A percentile compares a stretch with the other conserved stretches of the same genome.
Evolutionary conservation across 2,113 vertebrate species (phyloP).

Genomic region (Phyllostomus discolor): DNA sequence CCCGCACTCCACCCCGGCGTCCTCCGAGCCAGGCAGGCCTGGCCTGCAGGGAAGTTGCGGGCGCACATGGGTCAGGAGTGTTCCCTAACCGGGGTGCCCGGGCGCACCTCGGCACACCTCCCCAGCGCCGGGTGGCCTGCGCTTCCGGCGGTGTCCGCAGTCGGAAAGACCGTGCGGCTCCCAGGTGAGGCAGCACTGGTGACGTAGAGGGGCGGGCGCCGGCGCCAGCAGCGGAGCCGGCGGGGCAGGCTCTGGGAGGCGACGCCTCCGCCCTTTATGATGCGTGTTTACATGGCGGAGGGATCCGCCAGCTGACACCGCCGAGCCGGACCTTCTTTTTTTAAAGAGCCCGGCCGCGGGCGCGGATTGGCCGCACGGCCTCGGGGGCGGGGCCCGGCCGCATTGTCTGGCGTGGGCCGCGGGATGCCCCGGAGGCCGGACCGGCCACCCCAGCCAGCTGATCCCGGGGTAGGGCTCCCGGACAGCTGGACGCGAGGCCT

Average conservation of each 20-base stretch:
- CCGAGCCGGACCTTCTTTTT: slow-evolving; percentile 80
- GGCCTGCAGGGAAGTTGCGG: neutral
- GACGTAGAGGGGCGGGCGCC: neutral
- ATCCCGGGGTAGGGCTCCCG: rapidly evolving
- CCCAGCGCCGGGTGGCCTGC: neutral
- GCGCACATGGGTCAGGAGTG: neutral
- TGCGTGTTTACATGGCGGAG: slow-evolving; percentile 86
- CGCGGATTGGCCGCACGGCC: slow-evolving; percentile 62
- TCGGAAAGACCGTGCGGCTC: neutral
- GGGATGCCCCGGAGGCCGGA: neutral
- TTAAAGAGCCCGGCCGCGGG: slow-evolving; percentile 80
- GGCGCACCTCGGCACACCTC: neutral
- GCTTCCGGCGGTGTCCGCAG: slow-evolving; percentile 28
- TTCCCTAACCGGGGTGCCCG: neutral
- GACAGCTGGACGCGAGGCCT: neutral
- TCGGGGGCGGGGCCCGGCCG: slow-evolving; percentile 61
- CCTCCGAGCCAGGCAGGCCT: neutral
- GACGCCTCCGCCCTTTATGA: slow-evolving; percentile 61
- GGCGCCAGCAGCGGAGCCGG: neutral
- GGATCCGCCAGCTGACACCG: slow-evolving; percentile 81
- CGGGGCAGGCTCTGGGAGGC: rapidly evolving
- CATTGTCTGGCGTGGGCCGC: slow-evolving; percentile 73
- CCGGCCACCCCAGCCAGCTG: neutral
- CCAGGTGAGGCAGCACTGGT: neutral
- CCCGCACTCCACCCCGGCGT: neutral